Evolutionary conservation across 1,140 invertebrate species (phyloP), one percentile per base, ranked within the genome.

Genomic region (Hyles euphorbiae): DNA sequence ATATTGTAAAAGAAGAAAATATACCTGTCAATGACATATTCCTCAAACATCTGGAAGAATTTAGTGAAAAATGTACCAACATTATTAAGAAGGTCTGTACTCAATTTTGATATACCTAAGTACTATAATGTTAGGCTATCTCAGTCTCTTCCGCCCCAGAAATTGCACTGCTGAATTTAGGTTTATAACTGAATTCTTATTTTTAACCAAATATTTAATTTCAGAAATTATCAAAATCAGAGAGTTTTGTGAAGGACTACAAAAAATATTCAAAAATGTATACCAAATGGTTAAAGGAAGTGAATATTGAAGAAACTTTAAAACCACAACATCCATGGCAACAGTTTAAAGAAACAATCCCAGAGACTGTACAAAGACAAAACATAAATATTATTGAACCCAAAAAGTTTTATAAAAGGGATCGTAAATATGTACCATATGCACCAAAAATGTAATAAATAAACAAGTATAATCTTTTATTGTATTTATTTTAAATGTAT

Each of bases 11-110:
- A 50, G 72, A 87, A 56, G 92, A 93, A 70, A 81, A 91, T 61
- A 80, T 96, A 1, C 81, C 87, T 68, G 91, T 93, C 0, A 92
- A 92, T 60, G 72, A 90, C 56, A 55, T 83, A 8, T 92, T 93
- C 52, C 72, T 93, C 0, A 75, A 90, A 46, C 90, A 89, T 65
- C 73, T 95, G 43, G 83, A 90, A 56, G 77, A 76, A 48, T 91
- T 91, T 61, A 88, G 83, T 80, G 79, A 89, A 56, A 90, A 88
- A 74, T 91, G 89, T 69, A 22, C 49, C 53, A 60, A 58, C 8
- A 74, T 72, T 52, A 68, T 78, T 43, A 61, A 73, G 58, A 58
- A 78, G 77, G 81, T 85, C 70, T 34, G 32, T 48, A 45, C 9
- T n/a, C 4, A 40, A 40, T 40, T 40, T 40, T 40, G 1, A 22